phyloP scores from a whole-genome alignment of 2,797 vertebrate genomes.

The Falco columbarius region DNA sequence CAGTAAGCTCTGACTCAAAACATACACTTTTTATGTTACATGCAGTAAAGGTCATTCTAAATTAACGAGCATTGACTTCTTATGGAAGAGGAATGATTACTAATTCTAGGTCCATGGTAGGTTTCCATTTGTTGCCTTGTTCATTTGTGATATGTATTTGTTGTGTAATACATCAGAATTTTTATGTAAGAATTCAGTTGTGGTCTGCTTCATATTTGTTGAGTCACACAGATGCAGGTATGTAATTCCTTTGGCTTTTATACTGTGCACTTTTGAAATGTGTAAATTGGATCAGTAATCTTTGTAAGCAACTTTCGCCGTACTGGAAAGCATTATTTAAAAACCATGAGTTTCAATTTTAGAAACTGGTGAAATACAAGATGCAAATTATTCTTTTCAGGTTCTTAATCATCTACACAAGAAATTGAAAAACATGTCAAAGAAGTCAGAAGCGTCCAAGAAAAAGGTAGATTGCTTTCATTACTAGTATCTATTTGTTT shows the following conservation, averaged over 20 bases:
- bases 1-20: conserved; percentile 44
- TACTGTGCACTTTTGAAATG: background rate
- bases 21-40: background rate
- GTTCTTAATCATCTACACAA: conserved; percentile 97
- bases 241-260: background rate
- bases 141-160: background rate
- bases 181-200: background rate
- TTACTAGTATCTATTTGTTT: background rate
- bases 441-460: conserved; percentile 98
- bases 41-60: background rate
- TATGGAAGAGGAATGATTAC: background rate
- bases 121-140: background rate
- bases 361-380: background rate
- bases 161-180: background rate
- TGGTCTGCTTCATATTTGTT: background rate
- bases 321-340: background rate
- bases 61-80: background rate
- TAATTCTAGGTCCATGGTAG: background rate
- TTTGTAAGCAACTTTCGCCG: background rate
- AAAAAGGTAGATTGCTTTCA: conserved; percentile 89
- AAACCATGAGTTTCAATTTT: background rate
- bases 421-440: conserved; percentile 95
- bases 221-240: background rate
- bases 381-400: conserved; percentile 77
- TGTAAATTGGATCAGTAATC: background rate